phyloP scores from a whole-genome alignment of 2,797 vertebrate species.

The Apogon talboti region DNA sequence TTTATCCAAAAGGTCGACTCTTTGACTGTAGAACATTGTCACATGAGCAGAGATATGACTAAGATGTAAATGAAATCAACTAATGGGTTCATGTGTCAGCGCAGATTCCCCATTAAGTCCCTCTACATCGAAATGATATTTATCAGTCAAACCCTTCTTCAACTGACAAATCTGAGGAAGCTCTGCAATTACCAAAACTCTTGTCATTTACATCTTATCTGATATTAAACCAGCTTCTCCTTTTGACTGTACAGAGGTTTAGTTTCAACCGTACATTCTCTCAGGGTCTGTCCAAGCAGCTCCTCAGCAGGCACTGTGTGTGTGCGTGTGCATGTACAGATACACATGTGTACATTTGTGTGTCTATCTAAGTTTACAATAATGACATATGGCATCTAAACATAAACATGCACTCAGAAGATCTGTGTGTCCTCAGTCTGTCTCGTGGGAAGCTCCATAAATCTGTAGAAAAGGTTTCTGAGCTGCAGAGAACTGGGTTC shows the following conservation, averaged over 20 bases:
- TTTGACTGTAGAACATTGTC: conserved; percentile 14
- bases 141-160: conserved; percentile 39
- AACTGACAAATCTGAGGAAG: conserved; percentile 54
- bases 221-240: conserved; percentile 30
- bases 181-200: conserved; percentile 48
- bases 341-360: conserved; percentile 28
- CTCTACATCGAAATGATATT: conserved; percentile 34
- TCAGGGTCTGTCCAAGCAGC: conserved; percentile 19
- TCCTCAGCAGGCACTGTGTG: conserved; percentile 36
- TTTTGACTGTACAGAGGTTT: conserved; percentile 24
- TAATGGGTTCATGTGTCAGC: conserved; percentile 29
- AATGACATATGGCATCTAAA: conserved; percentile 35
- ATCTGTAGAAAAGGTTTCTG: conserved; percentile 79
- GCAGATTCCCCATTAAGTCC: conserved; percentile 36
- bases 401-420: conserved; percentile 33
- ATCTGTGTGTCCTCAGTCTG: conserved; percentile 65
- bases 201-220: conserved; percentile 44
- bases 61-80: conserved; percentile 40
- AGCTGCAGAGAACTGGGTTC: conserved; percentile 85
- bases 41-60: not conserved
- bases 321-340: conserved; percentile 24
- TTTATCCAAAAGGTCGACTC: conserved; percentile 20
- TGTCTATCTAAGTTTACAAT: conserved; percentile 27
- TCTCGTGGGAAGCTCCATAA: conserved; percentile 78
- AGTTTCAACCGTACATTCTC: conserved; percentile 21